Base-by-base conservation (phyloP, 2,113 vertebrate species). In the Engraulis encrasicolus region DNA sequence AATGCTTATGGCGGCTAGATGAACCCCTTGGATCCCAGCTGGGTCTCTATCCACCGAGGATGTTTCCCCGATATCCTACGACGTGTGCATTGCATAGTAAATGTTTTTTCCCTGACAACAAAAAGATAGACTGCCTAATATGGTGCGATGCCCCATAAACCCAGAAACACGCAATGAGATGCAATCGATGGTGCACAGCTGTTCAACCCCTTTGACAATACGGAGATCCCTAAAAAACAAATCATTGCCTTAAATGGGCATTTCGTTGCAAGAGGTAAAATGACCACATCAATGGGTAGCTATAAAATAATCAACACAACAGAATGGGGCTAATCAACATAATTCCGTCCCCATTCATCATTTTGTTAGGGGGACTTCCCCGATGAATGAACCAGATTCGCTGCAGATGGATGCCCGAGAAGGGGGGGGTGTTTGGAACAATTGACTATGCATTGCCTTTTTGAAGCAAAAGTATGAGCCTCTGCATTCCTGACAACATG, bases 391-490 rank as follows among this genome's bases (percentile, higher is more conserved):
- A 66, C 58, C 58, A 66, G 58, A 74, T 15, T 74, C 23, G 27
- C 12, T 74, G 66, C 66, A 74, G 66, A 31, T 34, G 27, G 66
- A 74, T 87, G 89, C 87, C 83, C 3, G 54, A 58, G 54, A 58
- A n/a, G 4, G 20, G 27, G 58, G 7, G 58, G 27, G 58, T 9
- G 54, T 4, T 15, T 14, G 34, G 66, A 14, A 74, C 66, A 74
- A 74, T 74, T 14, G 31, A 58, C 54, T 34, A 74, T 71, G 14
- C 23, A 71, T 74, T 15, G 31, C 27, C 66, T 31, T 31, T 36
- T 45, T 45, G 40, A 45, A 45, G 40, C 40, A 45, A 45, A 45
- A 45, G 40, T 9, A 45, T 6, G 23, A 74, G 66, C 58, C 14
- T 74, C 66, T 74, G 23, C 23, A 74, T 17, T 74, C 27, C 31